phyloP scores from a whole-genome alignment of 2,797 vertebrate species.

The Pseudochaenichthys georgianus region DNA sequence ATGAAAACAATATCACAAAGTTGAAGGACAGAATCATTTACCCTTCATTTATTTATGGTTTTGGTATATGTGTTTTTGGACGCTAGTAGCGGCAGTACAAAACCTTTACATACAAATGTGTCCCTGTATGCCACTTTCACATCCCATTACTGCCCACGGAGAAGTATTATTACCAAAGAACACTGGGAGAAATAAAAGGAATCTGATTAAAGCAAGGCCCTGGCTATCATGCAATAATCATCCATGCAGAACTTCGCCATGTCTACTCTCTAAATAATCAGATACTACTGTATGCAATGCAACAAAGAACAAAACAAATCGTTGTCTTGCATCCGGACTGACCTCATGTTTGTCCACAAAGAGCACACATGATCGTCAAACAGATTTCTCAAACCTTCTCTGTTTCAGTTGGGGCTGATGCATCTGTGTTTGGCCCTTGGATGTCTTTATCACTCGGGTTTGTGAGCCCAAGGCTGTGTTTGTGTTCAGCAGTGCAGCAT shows the following conservation, averaged over 20 bases:
- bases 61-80: constrained; percentile 74
- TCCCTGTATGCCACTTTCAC: constrained; percentile 21
- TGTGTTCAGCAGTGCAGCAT: constrained; percentile 56
- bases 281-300: constrained; percentile 48
- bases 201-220: constrained; percentile 53
- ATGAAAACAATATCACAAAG: constrained; percentile 49
- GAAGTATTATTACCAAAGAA: constrained; percentile 18
- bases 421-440: constrained; percentile 24
- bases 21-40: constrained; percentile 38
- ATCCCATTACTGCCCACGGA: constrained; percentile 1
- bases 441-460: constrained; percentile 44
- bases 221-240: constrained; percentile 77
- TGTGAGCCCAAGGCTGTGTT: constrained; percentile 49
- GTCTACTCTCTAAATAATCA: constrained; percentile 51
- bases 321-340: constrained; percentile 32
- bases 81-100: constrained; percentile 24
- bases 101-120: constrained; percentile 29
- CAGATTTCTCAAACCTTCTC: constrained; percentile 28
- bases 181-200: constrained; percentile 18
- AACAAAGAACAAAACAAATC: constrained; percentile 22
- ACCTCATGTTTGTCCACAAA: constrained; percentile 35
- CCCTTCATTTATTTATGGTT: constrained; percentile 49
- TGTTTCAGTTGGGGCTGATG: constrained; percentile 35
- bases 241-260: constrained; percentile 77
- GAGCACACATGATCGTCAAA: constrained; percentile 20